Percentiles rank a stretch among this genome's conserved stretches.
phyloP scores from a whole-genome alignment of 2,888 invertebrate species.

The Cremastinae sp. region DNA sequence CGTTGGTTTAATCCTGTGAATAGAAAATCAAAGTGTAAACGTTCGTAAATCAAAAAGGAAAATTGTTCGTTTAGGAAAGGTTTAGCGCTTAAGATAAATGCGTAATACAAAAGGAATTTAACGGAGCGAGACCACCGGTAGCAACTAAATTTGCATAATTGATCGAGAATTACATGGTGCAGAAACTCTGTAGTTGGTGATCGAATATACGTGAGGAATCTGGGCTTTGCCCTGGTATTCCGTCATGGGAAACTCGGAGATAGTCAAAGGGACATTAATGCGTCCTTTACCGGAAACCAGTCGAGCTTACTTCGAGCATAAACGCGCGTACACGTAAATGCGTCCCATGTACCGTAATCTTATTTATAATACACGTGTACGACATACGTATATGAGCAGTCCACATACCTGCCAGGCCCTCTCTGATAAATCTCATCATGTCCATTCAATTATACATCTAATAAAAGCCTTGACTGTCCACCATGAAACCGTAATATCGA shows the following conservation, averaged over 20 bases:
- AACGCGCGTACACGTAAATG: too few species aligned
- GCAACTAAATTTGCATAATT: constrained; percentile 60
- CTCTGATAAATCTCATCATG: constrained; percentile 40
- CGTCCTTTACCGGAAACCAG: not conserved
- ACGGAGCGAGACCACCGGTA: constrained; percentile 10
- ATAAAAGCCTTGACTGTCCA: constrained; percentile 22
- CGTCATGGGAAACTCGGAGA: constrained; percentile 1
- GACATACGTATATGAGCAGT: not conserved
- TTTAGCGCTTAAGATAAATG: not conserved
- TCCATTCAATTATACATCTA: constrained; percentile 45
- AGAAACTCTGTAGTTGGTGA: constrained; percentile 51
- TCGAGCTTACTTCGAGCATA: not conserved
- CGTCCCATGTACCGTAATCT: too few species aligned
- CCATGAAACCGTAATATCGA: not conserved
- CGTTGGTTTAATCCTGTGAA: too few species aligned
- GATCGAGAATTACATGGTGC: constrained; percentile 53
- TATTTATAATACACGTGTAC: not conserved
- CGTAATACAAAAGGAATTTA: not conserved
- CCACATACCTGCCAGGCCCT: not conserved
- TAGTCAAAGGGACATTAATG: constrained; percentile 45
- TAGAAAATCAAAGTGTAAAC: not conserved
- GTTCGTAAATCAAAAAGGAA: not conserved
- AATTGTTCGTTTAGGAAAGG: not conserved
- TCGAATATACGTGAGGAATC: constrained; percentile 48
- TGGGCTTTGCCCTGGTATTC: constrained; percentile 8